These are phyloP conservation scores for Takifugu rubripes DNA, from an alignment of 2,797 vertebrate species.

Conservation along the genomic window DNA sequence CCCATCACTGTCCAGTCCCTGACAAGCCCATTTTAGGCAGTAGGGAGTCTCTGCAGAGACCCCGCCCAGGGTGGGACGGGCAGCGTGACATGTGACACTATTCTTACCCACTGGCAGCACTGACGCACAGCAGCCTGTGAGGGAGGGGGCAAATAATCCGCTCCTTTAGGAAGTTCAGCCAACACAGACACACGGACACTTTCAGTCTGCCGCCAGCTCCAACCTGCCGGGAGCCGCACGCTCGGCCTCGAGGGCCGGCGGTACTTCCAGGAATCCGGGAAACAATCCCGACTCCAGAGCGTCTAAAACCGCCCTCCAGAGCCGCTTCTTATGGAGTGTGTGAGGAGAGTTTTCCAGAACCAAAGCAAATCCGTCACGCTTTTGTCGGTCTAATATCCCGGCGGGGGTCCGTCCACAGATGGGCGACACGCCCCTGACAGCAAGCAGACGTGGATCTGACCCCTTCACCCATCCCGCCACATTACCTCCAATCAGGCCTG, in stretches of 20 bases:
- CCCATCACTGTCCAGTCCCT: slow-evolving; percentile 29
- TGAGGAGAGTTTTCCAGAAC: slow-evolving; percentile 6
- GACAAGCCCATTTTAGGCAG: slow-evolving; percentile 15
- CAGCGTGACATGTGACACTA: slow-evolving; percentile 46
- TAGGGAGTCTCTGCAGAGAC: slow-evolving; percentile 19
- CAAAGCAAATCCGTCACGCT: slow-evolving; percentile 1
- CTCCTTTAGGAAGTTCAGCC: slow-evolving; percentile 59
- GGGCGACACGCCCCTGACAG: slow-evolving; percentile 65
- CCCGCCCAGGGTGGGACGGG: slow-evolving; percentile 35
- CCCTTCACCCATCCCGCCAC: slow-evolving; percentile 65
- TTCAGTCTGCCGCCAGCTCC: slow-evolving; percentile 21
- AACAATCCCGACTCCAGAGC: slow-evolving; percentile 36
- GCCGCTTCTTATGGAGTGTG: not conserved
- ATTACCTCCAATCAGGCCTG: slow-evolving; percentile 67
- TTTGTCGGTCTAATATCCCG: slow-evolving; percentile 32
- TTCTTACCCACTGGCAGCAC: slow-evolving; percentile 46
- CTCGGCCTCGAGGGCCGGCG: not conserved
- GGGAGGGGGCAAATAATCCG: slow-evolving; percentile 47
- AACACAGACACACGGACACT: slow-evolving; percentile 55
- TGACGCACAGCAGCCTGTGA: slow-evolving; percentile 30
- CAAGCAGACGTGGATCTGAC: slow-evolving; percentile 62
- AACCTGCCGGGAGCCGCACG: slow-evolving; percentile 66
- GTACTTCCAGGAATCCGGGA: slow-evolving; percentile 54
- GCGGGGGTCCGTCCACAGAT: slow-evolving; percentile 62
- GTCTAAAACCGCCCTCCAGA: slow-evolving; percentile 21